Base-by-base conservation (phyloP, 2,113 vertebrate genomes). In the Ochotona curzoniae region DNA sequence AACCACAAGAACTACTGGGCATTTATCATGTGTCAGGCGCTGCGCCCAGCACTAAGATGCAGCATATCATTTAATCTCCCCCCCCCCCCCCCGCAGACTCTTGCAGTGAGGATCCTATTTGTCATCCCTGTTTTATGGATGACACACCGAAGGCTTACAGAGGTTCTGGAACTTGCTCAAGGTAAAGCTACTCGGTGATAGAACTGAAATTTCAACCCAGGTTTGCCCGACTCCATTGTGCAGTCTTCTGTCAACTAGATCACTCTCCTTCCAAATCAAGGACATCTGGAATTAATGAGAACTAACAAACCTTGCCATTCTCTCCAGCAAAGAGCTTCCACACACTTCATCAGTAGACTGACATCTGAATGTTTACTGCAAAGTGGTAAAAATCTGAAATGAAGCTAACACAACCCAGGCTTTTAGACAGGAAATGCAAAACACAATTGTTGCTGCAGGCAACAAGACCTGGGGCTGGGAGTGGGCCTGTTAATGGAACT, bases 371-470 rank as follows among this genome's bases (percentile, higher is more conserved):
- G 76, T 89, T 87, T 71, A 87, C 30, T n/a, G 57, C 78, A 64
- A 94, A 95, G 74, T 28, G 61, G 64, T 88, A 89, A 97, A 92
- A 44, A 32, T 14, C 51, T 90, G 81, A 91, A 85, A 71, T 78
- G 67, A 93, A 81, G 32, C 87, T 75, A 96, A 84, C 13, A 54
- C 17, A 54, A 69, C 32, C n/a, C n/a, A 28, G 85, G 26, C 20
- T 87, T 89, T 94, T 92, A 64, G 60, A 92, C 84, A 90, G 60
- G 35, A 94, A 93, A 84, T 80, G 81, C 69, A 66, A 90, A 90
- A 57, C 64, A 83, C 85, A 87, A 84, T 78, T 89, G 6, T 2
- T 90, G 63, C 38, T 44, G 38, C 38, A 44, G 38, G 38, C 38
- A 44, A 44, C 38, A 44, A 6, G 38, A 44, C 38, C 38, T 44